Conservation (phyloP, 2,113 vertebrate species). For the Cathartes aura region DNA sequence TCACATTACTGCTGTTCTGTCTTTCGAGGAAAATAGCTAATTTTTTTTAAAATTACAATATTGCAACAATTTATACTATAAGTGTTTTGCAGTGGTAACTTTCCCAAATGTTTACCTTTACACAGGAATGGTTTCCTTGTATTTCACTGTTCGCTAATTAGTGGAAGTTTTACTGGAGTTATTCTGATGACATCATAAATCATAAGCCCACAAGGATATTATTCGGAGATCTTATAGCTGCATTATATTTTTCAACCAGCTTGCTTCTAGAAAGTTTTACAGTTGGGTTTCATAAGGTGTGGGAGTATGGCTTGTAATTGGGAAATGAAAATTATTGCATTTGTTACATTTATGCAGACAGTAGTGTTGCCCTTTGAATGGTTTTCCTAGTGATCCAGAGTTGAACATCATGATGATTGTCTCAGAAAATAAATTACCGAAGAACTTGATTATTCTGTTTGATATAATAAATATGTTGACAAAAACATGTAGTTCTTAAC, state of each 20-base stretch:
- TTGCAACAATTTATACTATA: neutral
- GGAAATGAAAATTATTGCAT: neutral
- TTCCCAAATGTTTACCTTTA: neutral
- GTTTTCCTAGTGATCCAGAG: neutral
- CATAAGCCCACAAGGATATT: constrained; percentile 27
- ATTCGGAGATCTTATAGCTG: neutral
- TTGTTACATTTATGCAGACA: neutral
- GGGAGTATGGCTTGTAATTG: neutral
- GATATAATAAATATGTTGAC: neutral
- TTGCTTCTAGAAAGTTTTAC: neutral
- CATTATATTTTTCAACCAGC: neutral
- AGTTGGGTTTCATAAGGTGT: neutral
- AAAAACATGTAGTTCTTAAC: neutral
- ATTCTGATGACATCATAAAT: constrained; percentile 73
- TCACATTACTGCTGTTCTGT: neutral
- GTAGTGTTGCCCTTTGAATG: neutral
- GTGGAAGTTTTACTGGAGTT: neutral
- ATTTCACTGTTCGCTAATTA: neutral
- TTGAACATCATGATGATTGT: neutral
- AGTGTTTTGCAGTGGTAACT: neutral
- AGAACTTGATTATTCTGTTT: neutral
- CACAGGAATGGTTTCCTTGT: neutral
- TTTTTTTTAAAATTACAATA: neutral
- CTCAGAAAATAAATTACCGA: neutral
- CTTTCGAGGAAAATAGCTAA: neutral